These are phyloP conservation scores for Bostrychus sinensis DNA, from an alignment of 2,113 vertebrate species.

Conservation along the genomic window DNA sequence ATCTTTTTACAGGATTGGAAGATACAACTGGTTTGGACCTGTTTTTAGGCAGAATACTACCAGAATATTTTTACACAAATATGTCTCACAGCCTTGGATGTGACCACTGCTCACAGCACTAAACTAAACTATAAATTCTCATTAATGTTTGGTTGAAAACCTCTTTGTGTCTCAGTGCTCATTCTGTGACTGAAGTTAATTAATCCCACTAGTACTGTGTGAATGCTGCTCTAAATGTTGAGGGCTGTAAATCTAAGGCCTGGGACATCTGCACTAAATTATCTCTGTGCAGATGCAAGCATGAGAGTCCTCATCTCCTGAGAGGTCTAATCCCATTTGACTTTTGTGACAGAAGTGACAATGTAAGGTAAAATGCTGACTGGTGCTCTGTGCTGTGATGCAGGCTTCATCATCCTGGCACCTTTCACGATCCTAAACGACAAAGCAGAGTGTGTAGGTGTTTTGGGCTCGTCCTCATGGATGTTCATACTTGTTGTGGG, in stretches of 20 bases:
- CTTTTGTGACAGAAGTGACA: slow-evolving; percentile 43
- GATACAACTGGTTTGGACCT: not conserved
- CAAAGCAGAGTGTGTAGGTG: slow-evolving; percentile 45
- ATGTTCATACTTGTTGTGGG: slow-evolving; percentile 78
- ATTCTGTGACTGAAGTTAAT: slow-evolving; percentile 39
- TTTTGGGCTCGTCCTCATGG: slow-evolving; percentile 26
- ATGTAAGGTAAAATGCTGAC: slow-evolving; percentile 48
- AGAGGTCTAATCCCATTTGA: slow-evolving; percentile 48
- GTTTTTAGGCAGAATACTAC: not conserved
- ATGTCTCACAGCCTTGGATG: not conserved
- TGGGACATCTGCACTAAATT: slow-evolving; percentile 71
- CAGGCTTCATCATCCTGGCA: slow-evolving; percentile 50
- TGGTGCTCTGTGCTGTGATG: slow-evolving; percentile 39
- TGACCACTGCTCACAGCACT: not conserved
- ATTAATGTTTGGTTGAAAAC: not conserved
- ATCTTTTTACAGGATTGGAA: not conserved
- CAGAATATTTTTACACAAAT: not conserved
- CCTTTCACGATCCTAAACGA: slow-evolving; percentile 36
- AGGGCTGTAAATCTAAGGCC: slow-evolving; percentile 48
- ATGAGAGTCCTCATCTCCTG: slow-evolving; percentile 46
- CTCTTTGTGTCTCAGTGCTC: slow-evolving; percentile 23
- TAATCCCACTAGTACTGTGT: slow-evolving; percentile 37
- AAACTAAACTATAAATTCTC: not conserved
- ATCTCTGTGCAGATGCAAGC: slow-evolving; percentile 49
- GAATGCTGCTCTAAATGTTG: slow-evolving; percentile 32